These are phyloP conservation scores for Papilio demoleus DNA, from an alignment of 2,888 invertebrate genomes.

Conservation along the genomic window DNA sequence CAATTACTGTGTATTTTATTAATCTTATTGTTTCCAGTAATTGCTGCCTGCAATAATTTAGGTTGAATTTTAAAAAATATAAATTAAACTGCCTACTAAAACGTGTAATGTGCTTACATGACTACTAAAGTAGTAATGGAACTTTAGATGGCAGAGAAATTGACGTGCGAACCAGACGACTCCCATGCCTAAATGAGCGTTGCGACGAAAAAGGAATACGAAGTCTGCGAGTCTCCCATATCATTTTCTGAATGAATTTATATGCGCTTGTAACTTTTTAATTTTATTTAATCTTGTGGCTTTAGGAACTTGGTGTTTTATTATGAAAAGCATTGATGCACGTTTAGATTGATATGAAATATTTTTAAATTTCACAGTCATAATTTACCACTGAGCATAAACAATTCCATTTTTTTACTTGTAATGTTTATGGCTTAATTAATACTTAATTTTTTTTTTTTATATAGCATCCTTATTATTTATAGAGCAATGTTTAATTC, in stretches of 20 bases:
- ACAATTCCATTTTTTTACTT: too few relatives aligned
- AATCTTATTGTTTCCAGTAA: background rate
- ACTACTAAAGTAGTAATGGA: constrained; percentile 33
- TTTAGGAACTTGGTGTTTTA: background rate
- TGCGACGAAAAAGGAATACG: constrained; percentile 53
- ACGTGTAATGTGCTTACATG: background rate
- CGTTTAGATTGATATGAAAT: too few relatives aligned
- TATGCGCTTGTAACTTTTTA: background rate
- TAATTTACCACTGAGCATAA: too few relatives aligned
- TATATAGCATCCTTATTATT: too few relatives aligned
- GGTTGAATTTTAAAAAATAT: too few relatives aligned
- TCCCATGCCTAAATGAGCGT: constrained; percentile 49
- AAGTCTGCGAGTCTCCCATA: constrained; percentile 26
- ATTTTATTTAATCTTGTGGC: background rate
- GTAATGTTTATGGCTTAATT: too few relatives aligned
- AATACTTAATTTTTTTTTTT: too few relatives aligned
- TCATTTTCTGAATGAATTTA: constrained; percentile 6
- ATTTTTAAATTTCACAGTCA: too few relatives aligned
- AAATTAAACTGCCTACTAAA: too few relatives aligned
- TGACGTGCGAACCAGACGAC: constrained; percentile 63
- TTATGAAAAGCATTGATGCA: too few relatives aligned
- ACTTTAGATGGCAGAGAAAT: constrained; percentile 50
- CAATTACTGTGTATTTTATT: background rate
- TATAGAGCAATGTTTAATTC: background rate
- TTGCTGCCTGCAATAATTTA: too few relatives aligned